A percentile compares a stretch with the other conserved stretches of the same genome.
Conservation (phyloP, 2,888 invertebrate species). For the Drosophila sordidula region DNA sequence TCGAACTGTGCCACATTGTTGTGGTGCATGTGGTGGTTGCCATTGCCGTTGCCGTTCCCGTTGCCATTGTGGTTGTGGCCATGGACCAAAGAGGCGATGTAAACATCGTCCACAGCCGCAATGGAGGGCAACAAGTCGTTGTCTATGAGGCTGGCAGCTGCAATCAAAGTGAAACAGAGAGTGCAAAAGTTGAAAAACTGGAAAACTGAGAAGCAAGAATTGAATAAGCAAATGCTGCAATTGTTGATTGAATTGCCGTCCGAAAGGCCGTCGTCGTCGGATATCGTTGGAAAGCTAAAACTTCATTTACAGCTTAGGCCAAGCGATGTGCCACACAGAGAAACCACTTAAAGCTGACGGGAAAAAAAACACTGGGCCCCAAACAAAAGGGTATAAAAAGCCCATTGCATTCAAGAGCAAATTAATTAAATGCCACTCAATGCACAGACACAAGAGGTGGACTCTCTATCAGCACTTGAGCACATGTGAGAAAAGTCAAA, state of each 20-base stretch:
- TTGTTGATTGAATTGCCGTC: conserved; percentile 57
- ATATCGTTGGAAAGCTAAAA: conserved; percentile 13
- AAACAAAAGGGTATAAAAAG: conserved; percentile 15
- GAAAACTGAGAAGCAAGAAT: conserved; percentile 26
- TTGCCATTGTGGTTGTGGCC: conserved; percentile 56
- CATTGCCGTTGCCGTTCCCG: conserved; percentile 28
- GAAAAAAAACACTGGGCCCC: conserved; percentile 15
- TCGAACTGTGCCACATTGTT: conserved; percentile 66
- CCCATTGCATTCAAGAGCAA: conserved; percentile 54
- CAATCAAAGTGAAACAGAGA: conserved; percentile 9
- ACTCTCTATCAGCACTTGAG: conserved; percentile 1
- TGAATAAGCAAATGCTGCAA: conserved; percentile 46
- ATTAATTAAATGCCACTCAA: conserved; percentile 80
- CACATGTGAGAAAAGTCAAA: conserved; percentile 43
- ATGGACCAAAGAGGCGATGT: conserved; percentile 69
- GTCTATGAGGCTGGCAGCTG: conserved; percentile 46
- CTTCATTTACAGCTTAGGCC: conserved; percentile 56
- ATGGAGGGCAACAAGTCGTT: conserved; percentile 70
- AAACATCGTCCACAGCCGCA: conserved; percentile 69
- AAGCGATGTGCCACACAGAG: neutral
- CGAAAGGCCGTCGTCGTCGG: neutral
- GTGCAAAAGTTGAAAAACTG: conserved; percentile 17
- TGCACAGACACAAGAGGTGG: conserved; percentile 19
- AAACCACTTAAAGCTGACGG: conserved; percentile 42
- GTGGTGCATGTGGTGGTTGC: conserved; percentile 48